Percentiles rank a stretch among this genome's conserved stretches.
These are phyloP conservation scores for Stenoptilia bipunctidactyla DNA, from an alignment of 2,888 invertebrate genomes.

Conservation along the genomic window DNA sequence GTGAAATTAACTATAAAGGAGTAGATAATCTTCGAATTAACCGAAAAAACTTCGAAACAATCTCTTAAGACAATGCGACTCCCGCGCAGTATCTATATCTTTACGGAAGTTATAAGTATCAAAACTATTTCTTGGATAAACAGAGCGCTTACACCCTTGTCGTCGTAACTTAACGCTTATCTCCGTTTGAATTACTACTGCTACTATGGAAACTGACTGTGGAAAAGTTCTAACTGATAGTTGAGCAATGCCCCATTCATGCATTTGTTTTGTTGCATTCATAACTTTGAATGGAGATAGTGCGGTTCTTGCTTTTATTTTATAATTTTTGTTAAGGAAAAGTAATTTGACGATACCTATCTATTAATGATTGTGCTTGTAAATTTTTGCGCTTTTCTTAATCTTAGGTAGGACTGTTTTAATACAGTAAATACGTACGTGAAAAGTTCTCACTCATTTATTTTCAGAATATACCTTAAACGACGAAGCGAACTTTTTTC, in stretches of 20 bases:
- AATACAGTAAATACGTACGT: no score
- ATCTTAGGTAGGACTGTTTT: no score
- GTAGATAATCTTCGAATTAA: no score
- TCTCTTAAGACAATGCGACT: conserved; percentile 34
- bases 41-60: not conserved
- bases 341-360: no score
- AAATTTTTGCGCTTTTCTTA: no score
- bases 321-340: no score
- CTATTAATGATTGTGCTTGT: no score
- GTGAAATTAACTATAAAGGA: no score
- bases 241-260: not conserved
- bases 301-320: no score
- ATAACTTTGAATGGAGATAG: not conserved
- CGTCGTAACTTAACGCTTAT: conserved; percentile 17
- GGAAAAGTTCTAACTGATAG: not conserved
- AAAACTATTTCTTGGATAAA: conserved; percentile 45
- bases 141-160: conserved; percentile 30
- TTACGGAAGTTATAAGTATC: conserved; percentile 53
- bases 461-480: no score
- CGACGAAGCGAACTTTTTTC: no score
- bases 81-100: conserved; percentile 35
- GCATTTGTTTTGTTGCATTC: not conserved
- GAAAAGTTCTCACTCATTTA: no score
- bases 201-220: not conserved
- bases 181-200: not conserved